Base-by-base conservation (phyloP, 2,113 vertebrate genomes). In the Edolisoma coerulescens region DNA sequence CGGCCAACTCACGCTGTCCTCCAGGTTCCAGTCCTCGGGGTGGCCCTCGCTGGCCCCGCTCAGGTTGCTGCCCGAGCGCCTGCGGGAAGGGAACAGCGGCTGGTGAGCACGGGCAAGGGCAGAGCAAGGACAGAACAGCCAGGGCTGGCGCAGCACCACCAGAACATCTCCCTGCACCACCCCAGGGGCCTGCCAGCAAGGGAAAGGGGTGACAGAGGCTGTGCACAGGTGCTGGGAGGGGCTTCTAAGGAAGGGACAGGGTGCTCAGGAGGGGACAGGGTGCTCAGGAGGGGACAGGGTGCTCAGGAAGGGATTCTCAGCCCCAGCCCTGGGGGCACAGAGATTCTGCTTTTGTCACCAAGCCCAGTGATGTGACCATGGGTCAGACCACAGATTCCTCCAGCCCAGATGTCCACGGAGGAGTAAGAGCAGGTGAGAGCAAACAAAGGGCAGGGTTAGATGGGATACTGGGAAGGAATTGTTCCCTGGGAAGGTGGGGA, bases 11-110 rank as follows among this genome's bases (percentile, higher is more conserved):
- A 99, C 99, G 22, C 98, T 98, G 90, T 99, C 98, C 59, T 99
- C 97, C 84, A 99, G 98, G 96, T 98, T 98, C 99, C 99, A 99
- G 90, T 99, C 99, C 63, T 98, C 98, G 2, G 98, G 90, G 24
- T 98, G 98, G 91, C 98, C 98, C 94, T 98, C 98, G 1, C 98
- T 99, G 53, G 98, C 98, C 92, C 98, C 99, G 3, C 99, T 99
- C 89, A 99, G 96, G 97, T 98, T 99, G 96, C 98, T 99, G 94
- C 98, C 98, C 3, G 99, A 98, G 96, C 98, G 98, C 88, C 99
- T 99, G 98, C 1, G 53, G 96, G 94, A 61, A 87, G 26, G 80
- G 45, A 80, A 56, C 28, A 18, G 26, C 8, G 0, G 20, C 18
- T 49, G 79, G 35, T 42, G 35, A 69, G 44, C 16, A 47, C 1